A percentile compares a stretch with the other conserved stretches of the same genome.
Conservation (phyloP, 1,140 invertebrate species). For the Oppia nitens region DNA sequence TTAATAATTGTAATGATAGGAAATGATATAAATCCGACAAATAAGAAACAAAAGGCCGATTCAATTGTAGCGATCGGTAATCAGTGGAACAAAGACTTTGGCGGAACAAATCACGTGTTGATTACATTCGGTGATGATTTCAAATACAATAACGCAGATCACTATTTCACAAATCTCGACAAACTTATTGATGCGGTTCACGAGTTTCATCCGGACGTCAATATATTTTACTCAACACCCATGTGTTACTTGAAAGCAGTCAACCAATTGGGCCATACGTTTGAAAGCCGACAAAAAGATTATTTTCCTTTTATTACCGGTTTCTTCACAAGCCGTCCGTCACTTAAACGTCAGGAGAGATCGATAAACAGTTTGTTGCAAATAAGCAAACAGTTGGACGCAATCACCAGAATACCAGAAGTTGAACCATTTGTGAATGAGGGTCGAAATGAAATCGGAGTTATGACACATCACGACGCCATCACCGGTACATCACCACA, state of each 20-base stretch:
- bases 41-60: slow-evolving; percentile 1
- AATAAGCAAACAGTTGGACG: slow-evolving; percentile 19
- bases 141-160: slow-evolving; percentile 36
- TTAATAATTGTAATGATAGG: neutral
- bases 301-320: slow-evolving; percentile 63
- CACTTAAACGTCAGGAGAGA: slow-evolving; percentile 33
- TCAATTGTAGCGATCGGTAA: neutral
- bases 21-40: slow-evolving; percentile 9
- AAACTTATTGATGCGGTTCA: slow-evolving; percentile 50
- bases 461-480: slow-evolving; percentile 78
- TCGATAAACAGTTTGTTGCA: slow-evolving; percentile 57
- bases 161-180: slow-evolving; percentile 73
- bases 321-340: slow-evolving; percentile 44
- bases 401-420: neutral
- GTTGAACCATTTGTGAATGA: neutral
- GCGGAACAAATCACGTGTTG: slow-evolving; percentile 9
- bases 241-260: slow-evolving; percentile 50
- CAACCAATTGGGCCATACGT: slow-evolving; percentile 40
- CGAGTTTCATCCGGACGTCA: slow-evolving; percentile 29
- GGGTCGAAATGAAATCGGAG: slow-evolving; percentile 26
- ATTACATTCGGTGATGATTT: slow-evolving; percentile 12
- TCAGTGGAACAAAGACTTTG: neutral
- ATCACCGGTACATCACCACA: slow-evolving; percentile 71
- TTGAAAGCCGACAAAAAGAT: no score
- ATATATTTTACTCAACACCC: slow-evolving; percentile 54